Evolutionary conservation across 2,888 invertebrate genomes (phyloP), one percentile per base, ranked within the genome.

Genomic region (Oconnorella tubifera): DNA sequence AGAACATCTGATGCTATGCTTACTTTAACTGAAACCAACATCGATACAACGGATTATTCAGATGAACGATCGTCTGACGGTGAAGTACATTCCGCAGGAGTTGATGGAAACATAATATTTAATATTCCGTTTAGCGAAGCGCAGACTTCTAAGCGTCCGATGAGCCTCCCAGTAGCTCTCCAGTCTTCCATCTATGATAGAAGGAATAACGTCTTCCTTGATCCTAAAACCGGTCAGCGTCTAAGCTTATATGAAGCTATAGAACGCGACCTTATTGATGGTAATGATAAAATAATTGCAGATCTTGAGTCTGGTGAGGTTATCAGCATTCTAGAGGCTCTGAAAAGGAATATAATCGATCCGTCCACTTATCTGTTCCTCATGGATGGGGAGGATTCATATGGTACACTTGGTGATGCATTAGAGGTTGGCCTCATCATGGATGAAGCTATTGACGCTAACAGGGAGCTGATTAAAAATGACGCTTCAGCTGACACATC

Each of bases 321-420:
- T 71, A 85, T 98, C 75, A 93, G 95, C n/a, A 89, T 98, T 59
- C 89, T 91, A 72, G 94, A 98, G 83, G 97, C 96, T 10, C 92
- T 97, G 70, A 88, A 90, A 72, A 87, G 90, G 83, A 88, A 93
- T 71, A 88, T 97, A 71, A 86, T 98, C 63, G 95, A 98, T 81
- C 90, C 82, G 51, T 74, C 75, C 62, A 59, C 49, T 55, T 89
- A 90, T 77, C 87, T 89, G 0, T 55, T 63, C 29, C 91, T 89
- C 75, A 88, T 85, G 29, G 78, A 83, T 62, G 93, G 93, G n/a
- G 88, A 87, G 75, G 64, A 77, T 3, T n/a, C n/a, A n/a, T 51
- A 27, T 28, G 83, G 92, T 56, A 89, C 89, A 65, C 88, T 98
- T 70, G 83, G 90, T 69, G 90, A 95, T 82, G 91, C 95, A 0